Conservation (phyloP, 2,113 vertebrate species). For the Scomber japonicus region DNA sequence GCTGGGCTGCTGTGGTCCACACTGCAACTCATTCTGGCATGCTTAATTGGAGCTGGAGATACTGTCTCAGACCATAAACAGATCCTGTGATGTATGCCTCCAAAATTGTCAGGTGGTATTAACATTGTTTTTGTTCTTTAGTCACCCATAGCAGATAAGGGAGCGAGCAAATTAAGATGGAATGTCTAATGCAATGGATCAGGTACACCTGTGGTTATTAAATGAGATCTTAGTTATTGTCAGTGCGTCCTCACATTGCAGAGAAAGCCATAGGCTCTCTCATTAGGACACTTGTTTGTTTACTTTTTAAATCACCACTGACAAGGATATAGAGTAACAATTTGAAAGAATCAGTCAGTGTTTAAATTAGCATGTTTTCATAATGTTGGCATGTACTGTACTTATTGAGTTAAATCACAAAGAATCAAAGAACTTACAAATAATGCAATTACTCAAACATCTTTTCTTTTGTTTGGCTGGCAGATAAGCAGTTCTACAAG, state of each 20-base stretch:
- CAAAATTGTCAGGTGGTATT: constrained; percentile 81
- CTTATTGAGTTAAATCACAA: constrained; percentile 10
- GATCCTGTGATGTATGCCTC: constrained; percentile 79
- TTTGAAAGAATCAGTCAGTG: constrained; percentile 5
- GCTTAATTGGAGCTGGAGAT: constrained; percentile 83
- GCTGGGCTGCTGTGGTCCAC: constrained; percentile 74
- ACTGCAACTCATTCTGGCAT: constrained; percentile 80
- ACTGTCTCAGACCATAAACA: constrained; percentile 80
- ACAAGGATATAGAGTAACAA: constrained; percentile 6
- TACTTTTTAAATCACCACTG: constrained; percentile 10
- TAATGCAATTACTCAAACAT: constrained; percentile 8
- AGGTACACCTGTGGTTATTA: constrained; percentile 68
- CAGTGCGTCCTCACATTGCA: constrained; percentile 32
- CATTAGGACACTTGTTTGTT: constrained; percentile 47
- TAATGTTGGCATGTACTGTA: not conserved
- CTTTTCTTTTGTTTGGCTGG: not conserved
- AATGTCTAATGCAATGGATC: constrained; percentile 58
- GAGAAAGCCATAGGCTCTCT: constrained; percentile 40
- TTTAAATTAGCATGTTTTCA: not conserved
- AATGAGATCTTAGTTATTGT: constrained; percentile 65
- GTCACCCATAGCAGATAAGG: constrained; percentile 76
- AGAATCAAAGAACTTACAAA: not conserved
- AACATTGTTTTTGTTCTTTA: constrained; percentile 81
- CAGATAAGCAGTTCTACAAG: constrained; percentile 6
- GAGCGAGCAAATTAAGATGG: constrained; percentile 68